phyloP scores from a whole-genome alignment of 2,113 vertebrate species.

The Oophaga pumilio region DNA sequence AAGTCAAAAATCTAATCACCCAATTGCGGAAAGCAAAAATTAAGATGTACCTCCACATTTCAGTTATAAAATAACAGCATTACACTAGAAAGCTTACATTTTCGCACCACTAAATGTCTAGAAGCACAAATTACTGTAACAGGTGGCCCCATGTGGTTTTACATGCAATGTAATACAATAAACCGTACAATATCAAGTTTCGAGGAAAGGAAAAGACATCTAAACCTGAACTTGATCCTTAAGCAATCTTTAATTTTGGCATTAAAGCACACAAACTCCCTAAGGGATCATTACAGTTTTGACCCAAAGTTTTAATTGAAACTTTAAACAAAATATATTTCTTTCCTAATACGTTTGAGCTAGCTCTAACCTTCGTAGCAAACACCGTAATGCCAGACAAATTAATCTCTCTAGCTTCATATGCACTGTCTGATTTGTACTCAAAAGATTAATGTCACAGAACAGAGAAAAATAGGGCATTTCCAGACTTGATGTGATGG shows the following conservation, averaged over 20 bases:
- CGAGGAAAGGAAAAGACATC: conserved; percentile 71
- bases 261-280: conserved; percentile 70
- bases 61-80: conserved; percentile 62
- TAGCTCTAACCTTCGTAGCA: conserved; percentile 67
- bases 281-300: conserved; percentile 71
- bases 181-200: conserved; percentile 73
- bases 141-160: conserved; percentile 75
- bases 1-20: conserved; percentile 51
- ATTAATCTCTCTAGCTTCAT: conserved; percentile 68
- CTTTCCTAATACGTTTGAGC: conserved; percentile 72
- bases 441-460: conserved; percentile 61
- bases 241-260: conserved; percentile 69
- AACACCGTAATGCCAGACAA: conserved; percentile 66
- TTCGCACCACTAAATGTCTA: conserved; percentile 67
- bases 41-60: conserved; percentile 57
- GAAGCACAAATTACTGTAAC: conserved; percentile 74
- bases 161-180: conserved; percentile 77
- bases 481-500: conserved; percentile 55
- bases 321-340: conserved; percentile 80
- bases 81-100: conserved; percentile 57
- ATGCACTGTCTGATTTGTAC: conserved; percentile 63
- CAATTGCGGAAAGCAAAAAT: conserved; percentile 40
- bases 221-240: conserved; percentile 69
- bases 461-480: conserved; percentile 61
- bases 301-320: conserved; percentile 75